phyloP scores from a whole-genome alignment of 1,140 invertebrate genomes.

The Amphibalanus amphitrite region DNA sequence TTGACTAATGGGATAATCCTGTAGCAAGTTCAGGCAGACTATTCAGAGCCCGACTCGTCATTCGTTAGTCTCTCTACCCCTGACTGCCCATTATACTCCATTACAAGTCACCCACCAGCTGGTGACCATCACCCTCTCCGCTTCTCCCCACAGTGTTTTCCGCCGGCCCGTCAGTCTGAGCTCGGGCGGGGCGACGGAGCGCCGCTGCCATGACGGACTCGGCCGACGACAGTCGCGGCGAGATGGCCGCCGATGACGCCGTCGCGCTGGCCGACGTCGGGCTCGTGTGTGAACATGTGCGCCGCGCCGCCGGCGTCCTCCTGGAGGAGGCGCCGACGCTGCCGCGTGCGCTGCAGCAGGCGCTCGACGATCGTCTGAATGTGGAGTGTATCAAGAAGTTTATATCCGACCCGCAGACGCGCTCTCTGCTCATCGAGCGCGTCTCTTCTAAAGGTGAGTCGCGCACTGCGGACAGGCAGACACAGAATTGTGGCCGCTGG shows the following conservation, averaged over 20 bases:
- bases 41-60: too few relatives aligned
- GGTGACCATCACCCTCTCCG: too few relatives aligned
- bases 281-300: constrained; percentile 10
- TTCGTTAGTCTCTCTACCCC: too few relatives aligned
- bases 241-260: background rate
- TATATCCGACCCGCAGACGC: constrained; percentile 70
- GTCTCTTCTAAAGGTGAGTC: constrained; percentile 78
- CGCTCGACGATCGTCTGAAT: constrained; percentile 58
- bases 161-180: too few relatives aligned
- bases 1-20: too few relatives aligned
- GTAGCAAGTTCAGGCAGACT: too few relatives aligned
- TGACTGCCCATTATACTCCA: too few relatives aligned
- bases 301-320: constrained; percentile 14
- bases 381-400: constrained; percentile 78
- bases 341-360: constrained; percentile 44
- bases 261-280: constrained; percentile 15
- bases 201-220: background rate
- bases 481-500: too few relatives aligned
- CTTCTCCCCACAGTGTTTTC: too few relatives aligned
- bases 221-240: background rate
- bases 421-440: constrained; percentile 67
- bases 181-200: too few relatives aligned
- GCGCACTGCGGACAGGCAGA: background rate
- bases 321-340: constrained; percentile 17
- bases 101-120: too few relatives aligned